phyloP scores from a whole-genome alignment of 2,888 invertebrate species.

The Pyrgus malvae region DNA sequence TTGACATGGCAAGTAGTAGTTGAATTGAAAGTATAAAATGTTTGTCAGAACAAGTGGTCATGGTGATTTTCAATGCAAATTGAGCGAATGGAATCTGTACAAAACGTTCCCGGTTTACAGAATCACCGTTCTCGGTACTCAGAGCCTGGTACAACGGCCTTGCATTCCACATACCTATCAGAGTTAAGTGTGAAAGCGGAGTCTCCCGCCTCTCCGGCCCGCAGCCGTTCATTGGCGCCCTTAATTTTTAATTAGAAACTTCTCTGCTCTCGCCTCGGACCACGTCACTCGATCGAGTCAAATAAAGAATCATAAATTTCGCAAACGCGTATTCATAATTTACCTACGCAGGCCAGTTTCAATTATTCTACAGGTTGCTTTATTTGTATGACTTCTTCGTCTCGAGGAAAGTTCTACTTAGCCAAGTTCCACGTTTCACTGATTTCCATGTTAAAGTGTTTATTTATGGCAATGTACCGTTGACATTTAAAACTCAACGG shows the following conservation, averaged over 20 bases:
- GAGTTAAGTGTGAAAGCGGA: slow-evolving; percentile 39
- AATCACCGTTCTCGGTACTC: slow-evolving; percentile 30
- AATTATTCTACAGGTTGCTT: slow-evolving; percentile 30
- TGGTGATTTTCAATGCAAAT: slow-evolving; percentile 43
- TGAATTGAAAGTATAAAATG: slow-evolving; percentile 14
- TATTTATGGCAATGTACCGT: slow-evolving; percentile 3
- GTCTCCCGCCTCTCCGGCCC: slow-evolving; percentile 41
- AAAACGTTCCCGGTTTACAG: slow-evolving; percentile 34
- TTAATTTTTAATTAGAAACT: slow-evolving; percentile 73
- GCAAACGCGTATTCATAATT: slow-evolving; percentile 43
- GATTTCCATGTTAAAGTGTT: slow-evolving; percentile 6
- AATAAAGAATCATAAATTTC: slow-evolving; percentile 61
- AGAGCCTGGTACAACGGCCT: slow-evolving; percentile 32
- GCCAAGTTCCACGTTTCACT: slow-evolving; percentile 3
- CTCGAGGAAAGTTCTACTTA: slow-evolving; percentile 9
- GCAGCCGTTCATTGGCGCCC: slow-evolving; percentile 48
- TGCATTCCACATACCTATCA: slow-evolving; percentile 40
- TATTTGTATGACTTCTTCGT: slow-evolving; percentile 24
- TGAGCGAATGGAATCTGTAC: slow-evolving; percentile 39
- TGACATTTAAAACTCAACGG: neutral
- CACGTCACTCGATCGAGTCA: slow-evolving; percentile 50
- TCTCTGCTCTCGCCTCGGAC: slow-evolving; percentile 44
- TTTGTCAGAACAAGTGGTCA: slow-evolving; percentile 30
- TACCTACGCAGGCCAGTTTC: slow-evolving; percentile 52
- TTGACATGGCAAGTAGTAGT: neutral